These are phyloP conservation scores for Sisyra terminalis DNA, from an alignment of 2,888 invertebrate species.

Conservation along the genomic window DNA sequence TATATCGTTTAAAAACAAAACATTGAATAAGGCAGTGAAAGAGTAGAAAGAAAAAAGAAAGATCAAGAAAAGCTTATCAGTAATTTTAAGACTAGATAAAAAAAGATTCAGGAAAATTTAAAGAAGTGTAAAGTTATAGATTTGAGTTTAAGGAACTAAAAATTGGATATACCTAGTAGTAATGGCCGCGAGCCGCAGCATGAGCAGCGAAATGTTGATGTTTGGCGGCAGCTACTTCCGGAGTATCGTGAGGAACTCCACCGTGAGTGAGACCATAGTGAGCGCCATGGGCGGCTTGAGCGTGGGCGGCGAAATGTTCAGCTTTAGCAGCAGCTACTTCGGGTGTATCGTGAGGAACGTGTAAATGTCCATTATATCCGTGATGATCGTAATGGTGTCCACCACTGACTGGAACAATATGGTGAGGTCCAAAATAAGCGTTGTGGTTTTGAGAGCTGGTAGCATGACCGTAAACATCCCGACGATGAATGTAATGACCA, in stretches of 20 bases:
- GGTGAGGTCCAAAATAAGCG: slow-evolving; percentile 1
- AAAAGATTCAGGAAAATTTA: no score
- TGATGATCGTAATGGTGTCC: neutral
- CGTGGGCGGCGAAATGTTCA: slow-evolving; percentile 5
- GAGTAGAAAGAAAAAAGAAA: no score
- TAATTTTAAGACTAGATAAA: no score
- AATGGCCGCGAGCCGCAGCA: neutral
- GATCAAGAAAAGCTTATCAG: no score
- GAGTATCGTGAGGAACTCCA: neutral
- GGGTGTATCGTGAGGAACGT: slow-evolving; percentile 3
- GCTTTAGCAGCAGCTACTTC: slow-evolving; percentile 3
- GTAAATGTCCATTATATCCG: neutral
- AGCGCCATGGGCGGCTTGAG: neutral
- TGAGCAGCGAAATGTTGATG: slow-evolving; percentile 1
- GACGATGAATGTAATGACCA: no score
- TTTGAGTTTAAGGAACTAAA: no score
- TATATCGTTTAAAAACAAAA: no score
- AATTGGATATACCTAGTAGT: no score
- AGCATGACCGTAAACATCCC: neutral
- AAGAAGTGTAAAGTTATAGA: no score
- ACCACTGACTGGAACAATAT: slow-evolving; percentile 4
- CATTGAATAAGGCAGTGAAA: no score
- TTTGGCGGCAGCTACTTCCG: neutral
- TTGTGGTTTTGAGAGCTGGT: slow-evolving; percentile 3
- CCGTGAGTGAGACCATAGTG: neutral